A percentile compares a stretch with the other conserved stretches of the same genome.
Conservation (phyloP, 2,888 invertebrate species). For the Mimachlamys varia region DNA sequence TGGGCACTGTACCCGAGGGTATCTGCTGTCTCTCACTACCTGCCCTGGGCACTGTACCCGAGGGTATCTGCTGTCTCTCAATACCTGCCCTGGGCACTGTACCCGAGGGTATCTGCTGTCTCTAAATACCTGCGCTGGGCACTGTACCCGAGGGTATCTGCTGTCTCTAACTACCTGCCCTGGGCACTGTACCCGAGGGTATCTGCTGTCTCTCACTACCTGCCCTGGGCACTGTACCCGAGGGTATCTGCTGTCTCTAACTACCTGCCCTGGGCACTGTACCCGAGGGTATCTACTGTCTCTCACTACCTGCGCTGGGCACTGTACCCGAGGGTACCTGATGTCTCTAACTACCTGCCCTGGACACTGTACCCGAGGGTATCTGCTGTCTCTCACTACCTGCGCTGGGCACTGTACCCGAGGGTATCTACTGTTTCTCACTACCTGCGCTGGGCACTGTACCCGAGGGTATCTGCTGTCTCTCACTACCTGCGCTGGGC, state of each 20-base stretch:
- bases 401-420: neutral
- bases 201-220: neutral
- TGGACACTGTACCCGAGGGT: neutral
- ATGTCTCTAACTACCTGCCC: neutral
- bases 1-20: neutral
- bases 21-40: neutral
- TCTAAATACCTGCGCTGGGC: too few species aligned
- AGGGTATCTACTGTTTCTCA: neutral
- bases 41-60: neutral
- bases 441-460: neutral
- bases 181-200: neutral
- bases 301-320: neutral
- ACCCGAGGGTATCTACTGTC: neutral
- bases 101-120: neutral
- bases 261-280: neutral
- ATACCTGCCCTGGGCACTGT: neutral
- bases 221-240: neutral
- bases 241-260: neutral
- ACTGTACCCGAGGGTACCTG: neutral
- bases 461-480: neutral
- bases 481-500: neutral
- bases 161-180: neutral
- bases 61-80: conserved; percentile 3
- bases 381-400: neutral
- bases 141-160: neutral